Evolutionary conservation across 64 coral and sea anemone species (phyloP).

Genomic region (Anthopleura sola): DNA sequence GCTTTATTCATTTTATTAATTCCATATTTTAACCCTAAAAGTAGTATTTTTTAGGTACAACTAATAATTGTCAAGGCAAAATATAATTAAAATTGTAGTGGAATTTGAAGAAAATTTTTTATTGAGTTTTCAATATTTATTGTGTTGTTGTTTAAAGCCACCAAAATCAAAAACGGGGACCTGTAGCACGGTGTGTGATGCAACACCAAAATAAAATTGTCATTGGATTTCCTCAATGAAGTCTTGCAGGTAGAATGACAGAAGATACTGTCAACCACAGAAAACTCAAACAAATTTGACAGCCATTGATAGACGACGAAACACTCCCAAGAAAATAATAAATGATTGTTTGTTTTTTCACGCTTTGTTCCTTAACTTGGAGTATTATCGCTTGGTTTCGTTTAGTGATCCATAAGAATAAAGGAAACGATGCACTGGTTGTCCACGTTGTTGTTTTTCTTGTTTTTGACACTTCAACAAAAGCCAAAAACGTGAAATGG

Average conservation of each 20-base stretch:
- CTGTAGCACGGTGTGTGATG: neutral
- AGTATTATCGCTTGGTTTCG: neutral
- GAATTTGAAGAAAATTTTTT: neutral
- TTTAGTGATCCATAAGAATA: neutral
- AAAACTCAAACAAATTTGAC: slow-evolving; percentile 8
- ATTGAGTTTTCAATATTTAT: neutral
- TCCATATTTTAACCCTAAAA: neutral
- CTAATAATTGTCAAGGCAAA: neutral
- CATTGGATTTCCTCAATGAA: neutral
- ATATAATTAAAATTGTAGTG: neutral
- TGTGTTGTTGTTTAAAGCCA: neutral
- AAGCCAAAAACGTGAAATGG: neutral
- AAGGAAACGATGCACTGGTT: neutral
- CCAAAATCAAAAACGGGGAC: neutral
- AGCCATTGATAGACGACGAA: neutral
- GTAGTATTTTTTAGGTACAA: neutral
- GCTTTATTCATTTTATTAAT: neutral
- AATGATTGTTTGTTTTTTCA: neutral
- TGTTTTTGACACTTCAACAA: neutral
- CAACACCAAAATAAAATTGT: neutral
- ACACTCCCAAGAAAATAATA: neutral
- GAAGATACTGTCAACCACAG: neutral
- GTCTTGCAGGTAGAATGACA: slow-evolving; percentile 8
- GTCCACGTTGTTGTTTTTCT: neutral
- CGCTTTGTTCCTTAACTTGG: neutral